Base-by-base conservation (phyloP, 2,888 invertebrate genomes). In the Macropis europaea region DNA sequence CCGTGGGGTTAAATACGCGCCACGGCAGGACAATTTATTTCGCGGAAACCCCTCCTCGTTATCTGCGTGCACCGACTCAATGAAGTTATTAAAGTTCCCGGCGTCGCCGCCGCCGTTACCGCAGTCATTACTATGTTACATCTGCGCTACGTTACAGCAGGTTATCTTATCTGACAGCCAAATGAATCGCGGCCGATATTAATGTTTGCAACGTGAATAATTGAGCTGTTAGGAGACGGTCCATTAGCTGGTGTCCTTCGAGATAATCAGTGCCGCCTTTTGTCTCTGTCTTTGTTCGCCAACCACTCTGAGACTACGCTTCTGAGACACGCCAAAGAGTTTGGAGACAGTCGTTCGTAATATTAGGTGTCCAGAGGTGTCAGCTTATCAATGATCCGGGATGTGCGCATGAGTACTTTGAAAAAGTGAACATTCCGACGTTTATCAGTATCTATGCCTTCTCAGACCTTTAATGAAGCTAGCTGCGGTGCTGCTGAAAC, bases 11-110 rank as follows among this genome's bases (percentile, higher is more conserved):
- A 73, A n/a, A 66, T 79, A 73, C 62, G 38, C 63, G 34, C 15
- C 52, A 43, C 24, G 56, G 28, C 13, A 40, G 61, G 70, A 76
- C 76, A 68, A 76, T 79, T 73, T 79, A 79, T 79, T 73, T 67
- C 17, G 48, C 19, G 42, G 22, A 24, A 32, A 15, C 4, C 15
- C 13, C 17, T 6, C 13, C 11, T 1, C 2, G 19, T 56, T 62
- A 66, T 56, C 56, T 45, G 56, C 60, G 53, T 42, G 62, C 61
- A 54, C 34, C 40, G 75, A 66, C 62, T 75, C 63, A 56, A 70
- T 70, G 66, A 68, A 59, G 62, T 75, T 77, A 70, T 75, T 70
- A 74, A 74, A 70, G 56, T 77, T 75, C 47, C 52, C 56, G 5
- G n/a, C 32, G 30, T 24, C 9, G 13, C 11, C 30, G 40, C 38